Evolutionary conservation across 2,888 invertebrate genomes (phyloP).

Genomic region (Macrosoma leucophasiata): DNA sequence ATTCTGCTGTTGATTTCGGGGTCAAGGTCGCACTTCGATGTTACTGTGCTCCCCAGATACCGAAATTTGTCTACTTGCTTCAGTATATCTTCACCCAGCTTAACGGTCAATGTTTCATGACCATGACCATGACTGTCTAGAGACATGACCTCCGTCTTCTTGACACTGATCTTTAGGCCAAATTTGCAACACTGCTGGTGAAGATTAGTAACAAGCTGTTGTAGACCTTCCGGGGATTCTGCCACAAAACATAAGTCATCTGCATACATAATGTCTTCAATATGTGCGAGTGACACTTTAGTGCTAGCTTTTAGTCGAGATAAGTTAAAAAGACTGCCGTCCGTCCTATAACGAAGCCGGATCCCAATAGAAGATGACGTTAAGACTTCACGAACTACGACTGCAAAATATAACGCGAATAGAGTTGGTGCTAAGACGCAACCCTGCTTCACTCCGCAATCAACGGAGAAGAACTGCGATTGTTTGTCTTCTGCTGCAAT

Average conservation of each 20-base stretch:
- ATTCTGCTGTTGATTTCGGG: conserved; percentile 21
- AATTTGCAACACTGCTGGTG: conserved; percentile 3
- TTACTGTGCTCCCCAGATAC: conserved; percentile 16
- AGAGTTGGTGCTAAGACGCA: conserved; percentile 4
- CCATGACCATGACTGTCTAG: conserved; percentile 3
- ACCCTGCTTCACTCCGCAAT: conserved; percentile 8
- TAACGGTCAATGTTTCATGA: conserved; percentile 7
- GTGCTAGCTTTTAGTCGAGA: conserved; percentile 5
- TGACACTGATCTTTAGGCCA: conserved; percentile 5
- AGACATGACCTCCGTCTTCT: conserved; percentile 3
- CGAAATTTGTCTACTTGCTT: conserved; percentile 19
- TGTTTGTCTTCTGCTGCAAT: conserved; percentile 2
- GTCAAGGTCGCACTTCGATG: conserved; percentile 16
- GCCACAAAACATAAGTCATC: conserved; percentile 17
- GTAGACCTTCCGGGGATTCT: conserved; percentile 10
- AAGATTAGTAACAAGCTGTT: conserved; percentile 1
- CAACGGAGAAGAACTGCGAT: conserved; percentile 1
- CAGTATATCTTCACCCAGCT: conserved; percentile 8
- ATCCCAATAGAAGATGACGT: conserved; percentile 1
- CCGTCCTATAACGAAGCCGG: conserved; percentile 7
- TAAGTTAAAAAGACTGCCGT: conserved; percentile 5
- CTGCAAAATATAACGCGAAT: conserved; percentile 5
- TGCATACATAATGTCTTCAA: conserved; percentile 14
- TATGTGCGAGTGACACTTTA: conserved; percentile 5
- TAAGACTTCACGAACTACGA: conserved; percentile 2